Conservation (phyloP, 1,140 invertebrate genomes). For the Sycobia sp. region DNA sequence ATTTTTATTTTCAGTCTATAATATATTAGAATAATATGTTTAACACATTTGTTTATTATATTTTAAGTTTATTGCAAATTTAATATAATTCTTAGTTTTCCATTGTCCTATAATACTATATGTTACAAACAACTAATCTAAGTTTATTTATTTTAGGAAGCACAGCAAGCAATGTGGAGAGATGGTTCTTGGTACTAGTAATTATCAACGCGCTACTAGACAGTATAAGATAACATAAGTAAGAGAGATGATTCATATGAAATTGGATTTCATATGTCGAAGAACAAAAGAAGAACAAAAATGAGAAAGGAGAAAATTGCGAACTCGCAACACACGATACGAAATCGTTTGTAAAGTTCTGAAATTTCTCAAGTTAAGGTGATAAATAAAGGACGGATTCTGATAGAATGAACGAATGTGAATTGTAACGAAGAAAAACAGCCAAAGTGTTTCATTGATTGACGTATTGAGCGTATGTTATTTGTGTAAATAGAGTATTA, state of each 20-base stretch:
- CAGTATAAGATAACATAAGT: constrained; percentile 58
- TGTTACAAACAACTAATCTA: too few relatives aligned
- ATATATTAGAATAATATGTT: too few relatives aligned
- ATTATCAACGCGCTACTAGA: constrained; percentile 46
- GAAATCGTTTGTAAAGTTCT: constrained; percentile 49
- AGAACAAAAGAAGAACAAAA: constrained; percentile 16
- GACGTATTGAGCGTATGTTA: constrained; percentile 53
- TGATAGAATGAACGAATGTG: constrained; percentile 33
- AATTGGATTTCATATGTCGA: neutral
- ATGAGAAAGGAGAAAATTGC: neutral
- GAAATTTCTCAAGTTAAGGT: constrained; percentile 41
- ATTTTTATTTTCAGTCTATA: too few relatives aligned
- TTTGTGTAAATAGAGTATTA: constrained; percentile 60
- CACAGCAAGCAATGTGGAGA: constrained; percentile 39
- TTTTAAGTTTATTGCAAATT: too few relatives aligned
- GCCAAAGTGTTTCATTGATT: constrained; percentile 47
- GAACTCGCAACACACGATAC: constrained; percentile 1
- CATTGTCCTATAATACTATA: too few relatives aligned
- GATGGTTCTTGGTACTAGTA: constrained; percentile 46
- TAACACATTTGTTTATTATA: too few relatives aligned
- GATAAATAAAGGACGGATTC: neutral
- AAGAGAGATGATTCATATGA: constrained; percentile 29
- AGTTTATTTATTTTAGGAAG: constrained; percentile 43
- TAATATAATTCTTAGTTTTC: too few relatives aligned
- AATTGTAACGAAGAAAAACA: constrained; percentile 31